Conservation (phyloP, 2,888 invertebrate genomes). For the Eupithecia subumbrata region DNA sequence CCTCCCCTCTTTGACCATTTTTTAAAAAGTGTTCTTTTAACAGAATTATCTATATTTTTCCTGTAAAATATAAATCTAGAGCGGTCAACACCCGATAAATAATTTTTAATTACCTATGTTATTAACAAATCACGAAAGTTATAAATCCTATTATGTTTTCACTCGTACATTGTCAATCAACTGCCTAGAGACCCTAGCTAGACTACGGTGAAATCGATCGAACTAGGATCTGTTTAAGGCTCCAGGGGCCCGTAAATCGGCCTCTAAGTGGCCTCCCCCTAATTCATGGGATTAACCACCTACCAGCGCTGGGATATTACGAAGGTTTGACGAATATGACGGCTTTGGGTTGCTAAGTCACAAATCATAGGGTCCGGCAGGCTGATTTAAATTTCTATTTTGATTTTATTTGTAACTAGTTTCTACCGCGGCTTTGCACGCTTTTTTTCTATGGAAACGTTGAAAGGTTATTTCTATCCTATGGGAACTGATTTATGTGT, state of each 20-base stretch:
- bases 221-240: constrained; percentile 33
- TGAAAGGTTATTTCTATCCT: too few relatives aligned
- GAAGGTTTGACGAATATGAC: constrained; percentile 32
- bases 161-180: background rate
- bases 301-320: constrained; percentile 41
- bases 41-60: too few relatives aligned
- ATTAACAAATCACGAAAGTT: too few relatives aligned
- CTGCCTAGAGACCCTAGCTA: background rate
- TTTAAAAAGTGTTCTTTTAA: too few relatives aligned
- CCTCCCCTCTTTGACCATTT: too few relatives aligned
- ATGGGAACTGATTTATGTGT: too few relatives aligned
- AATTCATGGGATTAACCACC: constrained; percentile 56
- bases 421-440: too few relatives aligned
- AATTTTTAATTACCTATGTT: too few relatives aligned
- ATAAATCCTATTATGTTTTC: background rate
- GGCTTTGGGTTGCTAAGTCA: constrained; percentile 23
- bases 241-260: constrained; percentile 55
- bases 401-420: background rate
- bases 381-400: background rate
- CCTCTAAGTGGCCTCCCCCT: constrained; percentile 51
- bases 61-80: too few relatives aligned
- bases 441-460: too few relatives aligned
- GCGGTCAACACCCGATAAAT: too few relatives aligned
- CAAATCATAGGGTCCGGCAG: constrained; percentile 17
- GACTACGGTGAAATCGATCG: constrained; percentile 2